Evolutionary conservation across 2,113 vertebrate genomes (phyloP), one percentile per base, ranked within the genome.

Genomic region (Tragelaphus buxtoni): DNA sequence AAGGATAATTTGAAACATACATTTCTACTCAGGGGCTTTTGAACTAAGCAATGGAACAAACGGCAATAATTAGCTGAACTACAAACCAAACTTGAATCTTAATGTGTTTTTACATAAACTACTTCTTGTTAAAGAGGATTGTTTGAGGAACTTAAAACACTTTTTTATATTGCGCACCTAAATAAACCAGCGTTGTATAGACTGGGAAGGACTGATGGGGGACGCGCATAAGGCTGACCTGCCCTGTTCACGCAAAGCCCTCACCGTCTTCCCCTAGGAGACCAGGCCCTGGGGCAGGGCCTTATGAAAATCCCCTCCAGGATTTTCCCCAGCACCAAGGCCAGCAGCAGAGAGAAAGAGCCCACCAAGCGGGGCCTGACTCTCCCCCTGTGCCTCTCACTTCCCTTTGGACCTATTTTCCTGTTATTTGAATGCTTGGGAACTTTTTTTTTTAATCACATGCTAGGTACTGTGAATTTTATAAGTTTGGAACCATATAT

Each of bases 11-110:
- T 88, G 90, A 97, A 96, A 53, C 94, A 94, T 82, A 74, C 60
- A 95, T 97, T 97, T 97, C 92, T 97, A 86, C 94, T 97, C 65
- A 65, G 97, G 96, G 96, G 97, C 93, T 97, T 98, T 96, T 93
- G 96, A 97, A 98, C 96, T 96, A 94, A 97, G 87, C 96, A 91
- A 61, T 95, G 93, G 97, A 97, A 97, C 95, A 86, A 95, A 94
- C 80, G 63, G 91, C 89, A 95, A 65, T 93, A 96, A 96, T 98
- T 97, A 96, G 97, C 93, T 60, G 63, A 98, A 95, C 96, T 39
- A 49, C 55, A 90, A 85, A 77, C 49, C 32, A 16, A 95, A 90
- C 74, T 88, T 86, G 92, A 95, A 90, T 92, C 60, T 90, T 95
- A 96, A 95, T 87, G 69, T 90, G 91, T 86, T 96, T 91, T 56